A percentile compares a stretch with the other conserved stretches of the same genome.
Conservation (phyloP, 2,113 vertebrate genomes). For the Melanerpes aurifrons region DNA sequence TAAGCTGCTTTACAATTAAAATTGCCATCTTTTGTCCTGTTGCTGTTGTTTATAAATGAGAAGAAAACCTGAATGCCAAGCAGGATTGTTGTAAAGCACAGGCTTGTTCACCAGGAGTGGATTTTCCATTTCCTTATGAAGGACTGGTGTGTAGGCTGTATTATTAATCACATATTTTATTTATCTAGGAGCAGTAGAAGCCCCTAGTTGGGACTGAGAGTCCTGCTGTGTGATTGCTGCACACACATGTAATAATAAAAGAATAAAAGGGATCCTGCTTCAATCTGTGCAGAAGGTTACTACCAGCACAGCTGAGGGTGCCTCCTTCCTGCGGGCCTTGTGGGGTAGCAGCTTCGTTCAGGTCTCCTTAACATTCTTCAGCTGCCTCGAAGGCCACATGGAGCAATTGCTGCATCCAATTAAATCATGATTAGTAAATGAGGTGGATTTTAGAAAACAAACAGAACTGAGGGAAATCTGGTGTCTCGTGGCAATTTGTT, state of each 20-base stretch:
- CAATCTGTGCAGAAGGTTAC: background rate
- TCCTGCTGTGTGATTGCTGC: background rate
- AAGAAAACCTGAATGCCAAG: constrained; percentile 27
- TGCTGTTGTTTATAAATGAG: constrained; percentile 42
- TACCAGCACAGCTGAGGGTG: background rate
- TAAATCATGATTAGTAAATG: background rate
- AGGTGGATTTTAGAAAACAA: background rate
- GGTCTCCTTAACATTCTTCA: background rate
- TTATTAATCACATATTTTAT: constrained; percentile 59
- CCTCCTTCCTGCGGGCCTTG: background rate
- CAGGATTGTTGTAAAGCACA: constrained; percentile 4
- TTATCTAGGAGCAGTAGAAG: background rate
- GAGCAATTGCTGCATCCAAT: background rate
- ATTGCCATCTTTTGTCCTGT: constrained; percentile 48
- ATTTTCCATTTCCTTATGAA: constrained; percentile 6
- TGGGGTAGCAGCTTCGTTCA: background rate
- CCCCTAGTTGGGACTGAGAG: background rate
- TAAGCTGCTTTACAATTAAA: constrained; percentile 66
- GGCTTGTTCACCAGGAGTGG: constrained; percentile 6
- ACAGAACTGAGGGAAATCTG: background rate
- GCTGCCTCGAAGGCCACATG: background rate
- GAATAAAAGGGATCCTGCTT: background rate
- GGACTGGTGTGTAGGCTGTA: background rate
- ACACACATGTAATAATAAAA: background rate
- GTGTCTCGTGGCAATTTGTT: background rate